Conservation (phyloP, 1,140 invertebrate species). For the Theocolax elegans region DNA sequence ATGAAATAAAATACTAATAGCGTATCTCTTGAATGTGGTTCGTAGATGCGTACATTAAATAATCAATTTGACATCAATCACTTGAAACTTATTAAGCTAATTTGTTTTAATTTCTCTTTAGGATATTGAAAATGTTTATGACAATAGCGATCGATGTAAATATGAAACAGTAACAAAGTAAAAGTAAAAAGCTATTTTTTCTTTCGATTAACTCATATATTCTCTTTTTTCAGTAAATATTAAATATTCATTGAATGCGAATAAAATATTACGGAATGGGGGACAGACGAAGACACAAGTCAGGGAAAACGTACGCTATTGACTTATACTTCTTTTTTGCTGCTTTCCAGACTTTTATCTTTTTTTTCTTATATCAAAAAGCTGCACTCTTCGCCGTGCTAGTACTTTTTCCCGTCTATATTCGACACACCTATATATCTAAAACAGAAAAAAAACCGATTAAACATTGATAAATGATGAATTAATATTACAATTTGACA, state of each 20-base stretch:
- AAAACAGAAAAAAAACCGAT: conserved; percentile 1
- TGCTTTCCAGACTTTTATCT: conserved; percentile 46
- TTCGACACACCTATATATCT: conserved; percentile 40
- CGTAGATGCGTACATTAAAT: not conserved
- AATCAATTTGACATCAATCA: conserved; percentile 17
- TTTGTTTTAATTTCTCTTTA: not conserved
- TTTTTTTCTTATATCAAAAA: conserved; percentile 42
- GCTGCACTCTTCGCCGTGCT: conserved; percentile 45
- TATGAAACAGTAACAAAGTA: conserved; percentile 24
- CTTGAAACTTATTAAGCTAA: not conserved
- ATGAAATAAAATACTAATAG: conserved; percentile 9
- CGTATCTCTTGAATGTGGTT: conserved; percentile 6
- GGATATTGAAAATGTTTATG: conserved; percentile 10
- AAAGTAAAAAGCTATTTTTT: conserved; percentile 37
- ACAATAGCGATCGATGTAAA: conserved; percentile 15
- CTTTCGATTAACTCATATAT: conserved; percentile 43
- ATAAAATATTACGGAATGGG: conserved; percentile 49
- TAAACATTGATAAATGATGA: not conserved
- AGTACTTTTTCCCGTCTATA: conserved; percentile 39
- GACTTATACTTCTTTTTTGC: conserved; percentile 41
- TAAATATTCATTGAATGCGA: conserved; percentile 45
- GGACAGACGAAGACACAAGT: conserved; percentile 48
- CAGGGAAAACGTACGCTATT: conserved; percentile 55
- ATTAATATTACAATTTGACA: not conserved
- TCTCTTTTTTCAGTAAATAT: conserved; percentile 45